Evolutionary conservation across 2,888 invertebrate species (phyloP).

Genomic region (Ligdia adustata): DNA sequence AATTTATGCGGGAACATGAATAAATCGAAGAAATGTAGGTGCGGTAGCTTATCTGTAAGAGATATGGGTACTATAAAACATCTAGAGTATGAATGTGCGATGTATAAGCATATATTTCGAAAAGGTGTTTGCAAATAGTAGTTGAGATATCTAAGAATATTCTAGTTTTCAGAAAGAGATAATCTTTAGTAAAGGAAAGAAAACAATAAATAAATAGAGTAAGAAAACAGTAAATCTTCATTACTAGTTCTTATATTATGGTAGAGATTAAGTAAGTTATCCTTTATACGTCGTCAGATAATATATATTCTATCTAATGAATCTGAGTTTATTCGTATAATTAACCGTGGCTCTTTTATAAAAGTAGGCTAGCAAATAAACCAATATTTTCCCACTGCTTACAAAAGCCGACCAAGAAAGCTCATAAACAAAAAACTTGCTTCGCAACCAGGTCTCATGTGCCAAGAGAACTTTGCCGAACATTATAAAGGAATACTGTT

Average conservation of each 20-base stretch:
- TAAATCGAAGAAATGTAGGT: constrained; percentile 76
- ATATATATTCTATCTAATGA: too few relatives aligned
- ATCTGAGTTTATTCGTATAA: constrained; percentile 13
- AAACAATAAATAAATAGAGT: too few relatives aligned
- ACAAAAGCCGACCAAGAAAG: constrained; percentile 14
- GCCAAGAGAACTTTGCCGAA: constrained; percentile 23
- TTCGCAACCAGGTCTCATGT: constrained; percentile 14
- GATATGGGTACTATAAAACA: constrained; percentile 74
- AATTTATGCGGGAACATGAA: constrained; percentile 78
- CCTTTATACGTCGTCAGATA: too few relatives aligned
- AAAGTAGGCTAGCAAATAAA: constrained; percentile 18
- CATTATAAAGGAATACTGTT: constrained; percentile 29
- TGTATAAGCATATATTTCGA: constrained; percentile 46
- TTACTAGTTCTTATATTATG: too few relatives aligned
- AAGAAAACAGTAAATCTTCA: too few relatives aligned
- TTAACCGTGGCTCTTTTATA: constrained; percentile 14
- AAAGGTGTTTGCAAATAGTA: constrained; percentile 22
- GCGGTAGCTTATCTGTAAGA: constrained; percentile 68
- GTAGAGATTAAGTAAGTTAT: too few relatives aligned
- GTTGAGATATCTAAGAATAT: not conserved
- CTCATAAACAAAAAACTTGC: constrained; percentile 23
- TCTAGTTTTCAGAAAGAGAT: not conserved
- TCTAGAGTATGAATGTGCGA: constrained; percentile 52
- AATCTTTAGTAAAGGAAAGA: too few relatives aligned
- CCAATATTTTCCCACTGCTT: constrained; percentile 7